These are phyloP conservation scores for Zalophus californianus DNA, from an alignment of 2,797 vertebrate genomes.

Conservation along the genomic window DNA sequence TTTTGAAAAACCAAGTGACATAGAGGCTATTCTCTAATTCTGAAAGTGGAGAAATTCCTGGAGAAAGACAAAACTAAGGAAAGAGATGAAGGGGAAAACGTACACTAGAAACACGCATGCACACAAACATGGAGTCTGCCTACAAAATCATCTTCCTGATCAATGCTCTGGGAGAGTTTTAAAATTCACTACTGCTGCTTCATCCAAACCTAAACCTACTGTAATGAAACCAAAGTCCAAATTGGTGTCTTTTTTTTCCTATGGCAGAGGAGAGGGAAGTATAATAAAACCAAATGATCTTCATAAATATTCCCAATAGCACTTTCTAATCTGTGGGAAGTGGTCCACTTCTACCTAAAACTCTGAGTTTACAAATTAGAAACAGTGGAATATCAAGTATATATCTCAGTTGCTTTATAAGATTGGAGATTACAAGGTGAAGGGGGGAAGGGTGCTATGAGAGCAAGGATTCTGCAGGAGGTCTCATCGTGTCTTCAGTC, in stretches of 20 bases:
- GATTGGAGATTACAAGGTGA: neutral
- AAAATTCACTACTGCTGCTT: neutral
- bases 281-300: neutral
- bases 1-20: neutral
- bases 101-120: neutral
- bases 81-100: neutral
- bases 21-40: neutral
- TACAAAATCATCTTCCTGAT: neutral
- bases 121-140: rapidly evolving
- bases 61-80: neutral
- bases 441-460: no score
- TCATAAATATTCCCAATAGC: neutral
- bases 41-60: neutral
- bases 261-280: neutral
- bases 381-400: neutral
- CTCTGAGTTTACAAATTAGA: neutral
- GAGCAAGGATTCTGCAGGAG: neutral
- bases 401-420: neutral
- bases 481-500: neutral
- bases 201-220: neutral
- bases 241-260: neutral
- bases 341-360: neutral
- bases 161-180: neutral
- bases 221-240: neutral
- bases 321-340: neutral